Percentiles rank a stretch among this genome's conserved stretches.
phyloP scores from a whole-genome alignment of 2,888 invertebrate genomes.

The Monochamus alternatus region DNA sequence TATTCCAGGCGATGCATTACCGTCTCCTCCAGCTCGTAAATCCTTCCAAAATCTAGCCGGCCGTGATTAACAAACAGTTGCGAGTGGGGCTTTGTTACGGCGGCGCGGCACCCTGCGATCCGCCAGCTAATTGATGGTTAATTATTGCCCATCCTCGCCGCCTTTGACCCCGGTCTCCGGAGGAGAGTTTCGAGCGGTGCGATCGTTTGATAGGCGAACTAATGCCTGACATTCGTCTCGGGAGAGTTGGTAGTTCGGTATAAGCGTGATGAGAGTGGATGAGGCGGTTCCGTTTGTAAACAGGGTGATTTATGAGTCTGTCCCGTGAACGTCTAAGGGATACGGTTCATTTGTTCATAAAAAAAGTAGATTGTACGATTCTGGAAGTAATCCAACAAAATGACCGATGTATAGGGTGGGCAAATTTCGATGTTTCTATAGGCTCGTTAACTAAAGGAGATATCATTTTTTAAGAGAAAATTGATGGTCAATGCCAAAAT shows the following conservation, averaged over 20 bases:
- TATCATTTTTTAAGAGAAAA: no score
- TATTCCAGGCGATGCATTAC: conserved; percentile 17
- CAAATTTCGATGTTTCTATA: no score
- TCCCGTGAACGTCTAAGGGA: no score
- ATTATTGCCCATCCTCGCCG: conserved; percentile 1
- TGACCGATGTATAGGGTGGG: no score
- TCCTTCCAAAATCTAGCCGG: conserved; percentile 19
- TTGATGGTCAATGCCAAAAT: no score
- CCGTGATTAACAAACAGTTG: conserved; percentile 30
- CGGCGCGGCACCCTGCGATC: conserved; percentile 5
- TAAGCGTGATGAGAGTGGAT: neutral
- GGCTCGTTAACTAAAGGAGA: no score
- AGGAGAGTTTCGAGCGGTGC: neutral
- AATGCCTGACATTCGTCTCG: neutral
- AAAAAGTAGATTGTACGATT: no score
- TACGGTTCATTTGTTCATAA: no score
- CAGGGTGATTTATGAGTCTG: no score
- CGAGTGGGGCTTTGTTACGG: conserved; percentile 14
- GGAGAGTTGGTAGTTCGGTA: neutral
- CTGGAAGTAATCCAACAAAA: no score
- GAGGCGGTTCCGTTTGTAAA: no score
- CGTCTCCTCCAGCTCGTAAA: conserved; percentile 16
- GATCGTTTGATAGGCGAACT: neutral
- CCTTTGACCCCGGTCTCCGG: neutral
- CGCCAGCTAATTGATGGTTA: conserved; percentile 8